Percentiles rank a stretch among this genome's conserved stretches.
phyloP scores from a whole-genome alignment of 1,140 invertebrate genomes.

The Cepaea nemoralis region DNA sequence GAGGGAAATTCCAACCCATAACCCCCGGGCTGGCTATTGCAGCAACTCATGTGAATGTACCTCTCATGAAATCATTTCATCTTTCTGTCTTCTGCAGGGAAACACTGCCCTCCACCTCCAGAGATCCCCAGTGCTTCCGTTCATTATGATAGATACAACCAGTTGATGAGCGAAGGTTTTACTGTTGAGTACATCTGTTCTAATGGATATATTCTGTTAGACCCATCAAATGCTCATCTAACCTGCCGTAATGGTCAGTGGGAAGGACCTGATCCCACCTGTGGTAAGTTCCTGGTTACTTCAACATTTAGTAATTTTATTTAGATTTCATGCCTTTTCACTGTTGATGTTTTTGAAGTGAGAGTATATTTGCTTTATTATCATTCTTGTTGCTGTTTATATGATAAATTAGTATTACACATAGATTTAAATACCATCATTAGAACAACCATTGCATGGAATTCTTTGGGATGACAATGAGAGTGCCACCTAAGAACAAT shows the following conservation, averaged over 20 bases:
- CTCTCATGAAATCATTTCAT: neutral
- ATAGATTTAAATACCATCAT: too few species aligned
- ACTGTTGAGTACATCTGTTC: conserved; percentile 43
- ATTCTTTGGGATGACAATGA: too few species aligned
- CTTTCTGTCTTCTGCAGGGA: conserved; percentile 33
- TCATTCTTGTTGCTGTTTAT: too few species aligned
- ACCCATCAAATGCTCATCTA: conserved; percentile 32
- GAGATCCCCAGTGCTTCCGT: conserved; percentile 47
- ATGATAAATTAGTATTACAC: too few species aligned
- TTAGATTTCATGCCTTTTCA: neutral
- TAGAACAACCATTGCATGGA: too few species aligned
- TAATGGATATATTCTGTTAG: conserved; percentile 41
- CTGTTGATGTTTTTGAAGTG: too few species aligned
- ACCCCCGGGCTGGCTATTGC: too few species aligned
- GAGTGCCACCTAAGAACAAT: too few species aligned
- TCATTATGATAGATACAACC: conserved; percentile 30
- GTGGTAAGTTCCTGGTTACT: conserved; percentile 40
- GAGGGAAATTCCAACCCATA: too few species aligned
- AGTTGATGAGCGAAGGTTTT: conserved; percentile 28
- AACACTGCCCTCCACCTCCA: conserved; percentile 47
- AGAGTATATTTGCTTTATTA: too few species aligned
- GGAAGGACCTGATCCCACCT: conserved; percentile 50
- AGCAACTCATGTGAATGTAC: too few species aligned
- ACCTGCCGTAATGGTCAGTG: conserved; percentile 49
- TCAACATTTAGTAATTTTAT: neutral